Evolutionary conservation across 2,113 vertebrate genomes (phyloP), one percentile per base, ranked within the genome.

Genomic region (Probosciger aterrimus): DNA sequence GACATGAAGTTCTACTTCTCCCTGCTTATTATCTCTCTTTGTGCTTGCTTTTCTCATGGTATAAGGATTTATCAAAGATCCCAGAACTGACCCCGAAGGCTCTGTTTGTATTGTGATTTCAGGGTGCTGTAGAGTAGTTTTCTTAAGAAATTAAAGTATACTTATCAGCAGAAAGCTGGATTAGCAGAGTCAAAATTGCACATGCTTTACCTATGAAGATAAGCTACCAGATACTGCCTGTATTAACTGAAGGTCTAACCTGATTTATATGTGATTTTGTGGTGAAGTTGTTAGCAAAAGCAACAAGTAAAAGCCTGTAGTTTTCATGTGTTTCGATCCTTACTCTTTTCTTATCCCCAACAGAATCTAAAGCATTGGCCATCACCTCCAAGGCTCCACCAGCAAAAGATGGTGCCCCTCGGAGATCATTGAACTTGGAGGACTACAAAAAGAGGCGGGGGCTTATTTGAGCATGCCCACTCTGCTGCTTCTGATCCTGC

Each of bases 391-490:
- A 99, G 80, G 98, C 99, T 39, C 98, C 99, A 49, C 99, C 99
- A 22, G 99, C 99, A 96, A 99, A 99, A 97, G 99, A 99, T 59
- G 99, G 99, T 43, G 99, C 99, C 47, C 99, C 99, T 30, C 98
- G 99, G 71, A 98, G 99, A 94, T 99, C 99, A 64, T 97, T 99
- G 95, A 99, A 99, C 97, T 98, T 99, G 98, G 99, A 99, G 96
- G 99, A 99, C 98, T 99, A 99, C 98, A 99, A 99, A 98, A 99
- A 99, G 97, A 98, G 99, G 96, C 98, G 99, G 97, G 99, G 99
- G 65, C 99, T 99, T 95, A 99, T 99, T 97, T 99, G 98, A 99
- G 95, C 95, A 11, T 71, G 39, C 94, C 96, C 96, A 95, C 92
- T 97, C 96, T 94, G 97, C 97, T 98, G 98, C 97, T 91, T 97